Evolutionary conservation across 2,113 vertebrate genomes (phyloP), one percentile per base, ranked within the genome.

Genomic region (Leptobrachium leishanense): DNA sequence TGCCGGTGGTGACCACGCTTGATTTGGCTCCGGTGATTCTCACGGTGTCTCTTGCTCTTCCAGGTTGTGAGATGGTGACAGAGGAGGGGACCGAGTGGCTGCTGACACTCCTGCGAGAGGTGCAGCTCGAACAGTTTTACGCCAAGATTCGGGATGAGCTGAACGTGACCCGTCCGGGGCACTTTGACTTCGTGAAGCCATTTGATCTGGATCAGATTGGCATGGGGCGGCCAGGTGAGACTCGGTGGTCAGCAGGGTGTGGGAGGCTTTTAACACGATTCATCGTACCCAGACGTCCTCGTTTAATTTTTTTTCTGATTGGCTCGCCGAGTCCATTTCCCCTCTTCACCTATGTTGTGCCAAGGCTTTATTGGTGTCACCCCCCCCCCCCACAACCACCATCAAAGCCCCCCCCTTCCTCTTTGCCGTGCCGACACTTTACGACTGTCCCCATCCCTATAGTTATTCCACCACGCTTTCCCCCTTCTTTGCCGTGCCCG

Each of bases 111-210:
- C 90, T 96, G 66, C 85, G 85, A 0, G 94, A 95, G 43, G 86
- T 95, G 76, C 95, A 97, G 87, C 73, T 96, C 84, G 94, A 95
- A 84, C 91, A 92, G 80, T 97, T 96, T 83, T 96, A 95, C 87
- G 53, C 85, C 53, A 88, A 90, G 6, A 84, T 97, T 69, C 89
- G 94, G 2, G 92, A 96, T 62, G 90, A 94, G 46, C 94, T 97
- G 59, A 95, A 97, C 41, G 94, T 97, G 53, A 95, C 93, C 1
- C 94, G 91, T 3, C 83, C 90, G 0, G 93, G 94, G 64, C 95
- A 97, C 84, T 95, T 97, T 0, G 50, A 90, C 78, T 97, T 93
- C 9, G 95, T 97, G 13, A 95, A 92, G 83, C 93, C 95, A 1
- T 43, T 84, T 0, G 95, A 97, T 75, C 88, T 97, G 44, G 94